A percentile compares a stretch with the other conserved stretches of the same genome.
phyloP scores from a whole-genome alignment of 2,888 invertebrate species.

The Anarsia innoxiella region DNA sequence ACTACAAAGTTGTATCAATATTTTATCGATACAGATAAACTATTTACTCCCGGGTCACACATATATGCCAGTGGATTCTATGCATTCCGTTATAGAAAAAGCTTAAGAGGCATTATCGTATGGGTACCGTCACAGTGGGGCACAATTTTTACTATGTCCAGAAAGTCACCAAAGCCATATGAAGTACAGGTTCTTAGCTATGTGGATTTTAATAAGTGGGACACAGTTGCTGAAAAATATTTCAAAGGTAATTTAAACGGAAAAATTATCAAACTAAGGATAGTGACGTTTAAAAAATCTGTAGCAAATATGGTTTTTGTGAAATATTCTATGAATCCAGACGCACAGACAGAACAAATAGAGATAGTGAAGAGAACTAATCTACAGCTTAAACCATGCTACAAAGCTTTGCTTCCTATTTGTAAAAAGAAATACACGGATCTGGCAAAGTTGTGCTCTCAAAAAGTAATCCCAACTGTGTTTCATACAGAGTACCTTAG shows the following conservation, averaged over 20 bases:
- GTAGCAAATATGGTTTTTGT: constrained; percentile 11
- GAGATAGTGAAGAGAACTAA: neutral
- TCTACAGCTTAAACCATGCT: neutral
- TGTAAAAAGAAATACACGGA: constrained; percentile 1
- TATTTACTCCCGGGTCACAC: constrained; percentile 25
- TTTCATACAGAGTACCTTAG: neutral
- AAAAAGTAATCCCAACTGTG: neutral
- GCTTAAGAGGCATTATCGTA: constrained; percentile 18
- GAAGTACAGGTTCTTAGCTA: constrained; percentile 2
- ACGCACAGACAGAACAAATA: neutral
- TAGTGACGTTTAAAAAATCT: constrained; percentile 21
- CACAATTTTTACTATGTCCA: constrained; percentile 12
- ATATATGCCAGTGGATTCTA: constrained; percentile 21
- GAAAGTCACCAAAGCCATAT: constrained; percentile 11
- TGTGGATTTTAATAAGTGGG: constrained; percentile 1
- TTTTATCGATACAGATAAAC: constrained; percentile 22
- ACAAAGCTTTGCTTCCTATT: neutral
- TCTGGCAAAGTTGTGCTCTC: neutral
- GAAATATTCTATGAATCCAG: constrained; percentile 17
- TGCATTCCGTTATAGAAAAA: constrained; percentile 22
- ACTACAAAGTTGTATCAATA: constrained; percentile 10
- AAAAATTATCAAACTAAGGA: constrained; percentile 22
- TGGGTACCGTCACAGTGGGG: constrained; percentile 22
- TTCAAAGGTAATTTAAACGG: constrained; percentile 17
- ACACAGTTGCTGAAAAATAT: neutral